These are phyloP conservation scores for Glaucopsyche alexis DNA, from an alignment of 2,888 invertebrate species.

Conservation along the genomic window DNA sequence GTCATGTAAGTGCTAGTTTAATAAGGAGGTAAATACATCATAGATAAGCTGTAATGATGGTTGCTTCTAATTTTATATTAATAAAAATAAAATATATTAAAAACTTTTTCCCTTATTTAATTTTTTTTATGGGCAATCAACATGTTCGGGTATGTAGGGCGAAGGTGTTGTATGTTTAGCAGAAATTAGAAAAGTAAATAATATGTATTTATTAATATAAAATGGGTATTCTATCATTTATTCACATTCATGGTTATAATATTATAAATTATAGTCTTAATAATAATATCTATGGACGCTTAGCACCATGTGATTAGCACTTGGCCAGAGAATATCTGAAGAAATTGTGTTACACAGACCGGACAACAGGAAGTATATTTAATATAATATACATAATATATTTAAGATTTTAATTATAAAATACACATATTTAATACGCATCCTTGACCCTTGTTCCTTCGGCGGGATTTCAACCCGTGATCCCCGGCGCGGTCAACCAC, in stretches of 20 bases:
- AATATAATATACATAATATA: no score
- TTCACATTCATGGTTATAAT: neutral
- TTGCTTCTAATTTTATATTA: slow-evolving; percentile 78
- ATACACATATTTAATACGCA: no score
- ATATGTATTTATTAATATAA: neutral
- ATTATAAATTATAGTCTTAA: no score
- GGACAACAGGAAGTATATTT: no score
- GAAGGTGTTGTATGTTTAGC: neutral
- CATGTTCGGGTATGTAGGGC: neutral
- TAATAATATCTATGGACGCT: no score
- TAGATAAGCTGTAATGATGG: slow-evolving; percentile 68
- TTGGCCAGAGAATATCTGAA: no score
- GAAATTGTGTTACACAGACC: no score
- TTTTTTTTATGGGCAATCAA: neutral
- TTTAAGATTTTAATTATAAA: no score
- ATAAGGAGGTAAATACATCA: slow-evolving; percentile 48
- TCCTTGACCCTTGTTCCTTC: no score
- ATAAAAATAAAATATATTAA: slow-evolving; percentile 62
- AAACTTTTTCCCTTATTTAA: slow-evolving; percentile 39
- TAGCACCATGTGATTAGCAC: no score
- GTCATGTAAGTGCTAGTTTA: slow-evolving; percentile 55
- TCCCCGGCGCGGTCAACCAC: no score
- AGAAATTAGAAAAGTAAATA: neutral
- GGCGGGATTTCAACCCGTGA: no score
- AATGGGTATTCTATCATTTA: neutral